Evolutionary conservation across 2,113 vertebrate species (phyloP), one percentile per base, ranked within the genome.

Genomic region (Caranx melampygus): DNA sequence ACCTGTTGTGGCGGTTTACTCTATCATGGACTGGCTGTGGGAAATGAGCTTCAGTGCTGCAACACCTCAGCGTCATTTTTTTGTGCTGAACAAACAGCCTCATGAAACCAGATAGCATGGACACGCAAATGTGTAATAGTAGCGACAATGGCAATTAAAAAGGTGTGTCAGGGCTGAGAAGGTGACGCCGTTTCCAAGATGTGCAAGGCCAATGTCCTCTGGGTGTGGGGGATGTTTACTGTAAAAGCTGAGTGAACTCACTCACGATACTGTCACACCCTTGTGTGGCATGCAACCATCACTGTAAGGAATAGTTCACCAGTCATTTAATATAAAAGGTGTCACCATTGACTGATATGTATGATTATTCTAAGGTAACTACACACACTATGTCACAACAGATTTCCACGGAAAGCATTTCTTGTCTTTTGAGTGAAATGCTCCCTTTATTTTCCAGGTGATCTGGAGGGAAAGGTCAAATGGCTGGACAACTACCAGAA

Each of bases 401-500:
- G 11, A 14, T 52, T 65, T 35, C 14, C 14, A 10, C 11, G 21
- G 5, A 14, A 16, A 26, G 26, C 40, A 35, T 26, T 47, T 62
- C 20, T n/a, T 52, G 8, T 54, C n/a, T 52, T 5, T 44, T 69
- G 26, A 33, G 3, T 59, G 26, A 66, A 67, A 55, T 3, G n/a
- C 45, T n/a, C 4, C 3, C 26, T 71, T 44, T 77, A 16, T 33
- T 13, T 57, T 88, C 85, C 92, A 98, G 97, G 96, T 82, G 95
- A 97, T 88, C 95, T 98, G 74, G 97, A 99, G 92, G 96, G 97
- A 44, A 98, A 97, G 91, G 97, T 97, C 58, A 98, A 98, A 81
- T 97, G 96, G 96, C 74, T 98, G 88, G 96, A 98, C 80, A 97
- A 96, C 90, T 97, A 96, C 85, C 97, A 98, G 93, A 98, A 97